Conservation (phyloP, 2,797 vertebrate species). For the Melanotaenia trifasciata region DNA sequence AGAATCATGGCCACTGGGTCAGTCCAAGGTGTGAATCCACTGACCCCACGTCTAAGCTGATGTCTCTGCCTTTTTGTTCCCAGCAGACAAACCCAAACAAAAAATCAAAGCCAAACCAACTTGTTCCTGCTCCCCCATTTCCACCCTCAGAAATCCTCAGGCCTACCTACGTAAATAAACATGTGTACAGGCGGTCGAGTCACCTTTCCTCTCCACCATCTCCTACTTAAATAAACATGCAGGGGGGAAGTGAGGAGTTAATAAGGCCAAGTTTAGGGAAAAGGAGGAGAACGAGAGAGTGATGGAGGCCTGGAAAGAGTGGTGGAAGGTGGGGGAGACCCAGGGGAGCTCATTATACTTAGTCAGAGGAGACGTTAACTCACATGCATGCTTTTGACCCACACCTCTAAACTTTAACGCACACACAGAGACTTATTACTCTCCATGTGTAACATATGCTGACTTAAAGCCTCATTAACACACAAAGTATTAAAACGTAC, state of each 20-base stretch:
- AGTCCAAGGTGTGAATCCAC: conserved; percentile 62
- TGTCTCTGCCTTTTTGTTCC: conserved; percentile 30
- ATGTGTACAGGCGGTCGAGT: conserved; percentile 58
- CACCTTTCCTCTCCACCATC: conserved; percentile 61
- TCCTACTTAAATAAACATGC: conserved; percentile 73
- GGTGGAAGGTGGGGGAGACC: conserved; percentile 63
- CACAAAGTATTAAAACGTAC: conserved; percentile 63
- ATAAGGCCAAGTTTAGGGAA: conserved; percentile 77
- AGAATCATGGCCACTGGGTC: conserved; percentile 42
- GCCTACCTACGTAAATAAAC: conserved; percentile 68
- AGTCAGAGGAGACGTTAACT: conserved; percentile 68
- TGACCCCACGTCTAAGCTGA: conserved; percentile 59
- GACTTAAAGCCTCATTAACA: conserved; percentile 68
- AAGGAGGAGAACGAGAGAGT: conserved; percentile 45
- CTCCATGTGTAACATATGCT: conserved; percentile 51
- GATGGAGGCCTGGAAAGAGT: conserved; percentile 41
- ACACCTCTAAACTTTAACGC: conserved; percentile 62
- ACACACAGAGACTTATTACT: conserved; percentile 73
- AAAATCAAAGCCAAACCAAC: conserved; percentile 21
- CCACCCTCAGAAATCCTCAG: conserved; percentile 33
- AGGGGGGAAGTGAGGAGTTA: conserved; percentile 69
- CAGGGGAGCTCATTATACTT: conserved; percentile 78
- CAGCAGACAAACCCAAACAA: conserved; percentile 27
- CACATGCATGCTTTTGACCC: conserved; percentile 54
- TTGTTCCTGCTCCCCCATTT: conserved; percentile 23